Evolutionary conservation across 2,797 vertebrate species (phyloP), one percentile per base, ranked within the genome.

Genomic region (Rhadinocentrus ornatus): DNA sequence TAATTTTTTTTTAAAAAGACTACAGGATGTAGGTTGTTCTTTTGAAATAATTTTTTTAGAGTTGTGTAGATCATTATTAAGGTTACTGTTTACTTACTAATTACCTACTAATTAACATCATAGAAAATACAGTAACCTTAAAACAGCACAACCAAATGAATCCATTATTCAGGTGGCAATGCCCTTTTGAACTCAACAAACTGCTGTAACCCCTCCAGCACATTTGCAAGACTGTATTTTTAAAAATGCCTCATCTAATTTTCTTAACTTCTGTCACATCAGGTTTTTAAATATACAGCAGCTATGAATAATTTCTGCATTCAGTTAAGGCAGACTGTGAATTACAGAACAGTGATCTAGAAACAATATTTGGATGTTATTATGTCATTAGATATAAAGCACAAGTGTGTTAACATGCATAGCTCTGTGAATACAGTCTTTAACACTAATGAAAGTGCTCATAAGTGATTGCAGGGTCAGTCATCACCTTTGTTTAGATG

Each of bases 401-500:
- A 69, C 74, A 64, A 75, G 62, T 44, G 2, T 62, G 26, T 41
- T 52, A 67, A 55, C 39, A 58, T 53, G 60, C 16, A 73, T 32
- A 50, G 68, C 48, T 75, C 48, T 29, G 27, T 55, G 62, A 73
- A 73, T 31, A 46, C 65, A 69, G 24, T 57, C 7, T 57, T 20
- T 29, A 78, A 61, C n/a, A 66, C 26, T 26, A 66, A 72, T 64
- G 13, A 66, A 73, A 73, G 48, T 22, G 2, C 27, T 56, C 32
- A 39, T 62, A 76, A 46, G 32, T 69, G 62, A 84, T 24, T 46
- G 65, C 26, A 57, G 35, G 48, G 32, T 68, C 62, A 64, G 13
- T 77, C 41, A 31, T 90, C 86, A 93, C 93, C 91, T 93, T 86
- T 71, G 75, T 69, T 88, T 35, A 67, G 86, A 82, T 81, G 88